These are phyloP conservation scores for Troides aeacus DNA, from an alignment of 2,888 invertebrate species.

Conservation along the genomic window DNA sequence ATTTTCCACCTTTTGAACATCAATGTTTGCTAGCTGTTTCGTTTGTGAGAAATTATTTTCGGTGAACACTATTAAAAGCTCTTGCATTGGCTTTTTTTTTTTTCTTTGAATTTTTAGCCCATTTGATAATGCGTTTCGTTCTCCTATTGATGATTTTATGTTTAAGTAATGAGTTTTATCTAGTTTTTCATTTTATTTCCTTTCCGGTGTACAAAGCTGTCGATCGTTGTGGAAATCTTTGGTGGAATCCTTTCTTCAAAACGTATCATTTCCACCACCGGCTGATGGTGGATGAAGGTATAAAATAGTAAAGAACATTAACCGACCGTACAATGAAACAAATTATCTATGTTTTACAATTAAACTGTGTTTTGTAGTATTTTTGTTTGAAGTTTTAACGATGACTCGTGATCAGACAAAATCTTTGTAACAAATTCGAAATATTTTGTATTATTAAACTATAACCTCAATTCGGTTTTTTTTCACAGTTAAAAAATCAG, in stretches of 20 bases:
- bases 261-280: too few species aligned
- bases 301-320: background rate
- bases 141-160: background rate
- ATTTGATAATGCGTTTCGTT: background rate
- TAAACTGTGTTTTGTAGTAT: background rate
- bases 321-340: too few species aligned
- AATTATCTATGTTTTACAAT: too few species aligned
- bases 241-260: too few species aligned
- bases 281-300: too few species aligned
- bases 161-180: too few species aligned
- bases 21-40: slow-evolving; percentile 22
- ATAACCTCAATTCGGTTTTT: background rate
- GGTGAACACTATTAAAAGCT: background rate
- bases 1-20: slow-evolving; percentile 34
- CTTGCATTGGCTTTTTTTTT: background rate
- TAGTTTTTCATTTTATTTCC: too few species aligned
- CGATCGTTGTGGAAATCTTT: background rate
- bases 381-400: background rate
- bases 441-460: background rate
- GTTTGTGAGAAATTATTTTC: slow-evolving; percentile 15
- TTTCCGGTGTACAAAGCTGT: too few species aligned
- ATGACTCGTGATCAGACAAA: background rate
- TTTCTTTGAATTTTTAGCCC: background rate
- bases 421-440: background rate
- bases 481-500: slow-evolving; percentile 5